These are phyloP conservation scores for Megaleporinus macrocephalus DNA, from an alignment of 2,113 vertebrate genomes.

Conservation along the genomic window DNA sequence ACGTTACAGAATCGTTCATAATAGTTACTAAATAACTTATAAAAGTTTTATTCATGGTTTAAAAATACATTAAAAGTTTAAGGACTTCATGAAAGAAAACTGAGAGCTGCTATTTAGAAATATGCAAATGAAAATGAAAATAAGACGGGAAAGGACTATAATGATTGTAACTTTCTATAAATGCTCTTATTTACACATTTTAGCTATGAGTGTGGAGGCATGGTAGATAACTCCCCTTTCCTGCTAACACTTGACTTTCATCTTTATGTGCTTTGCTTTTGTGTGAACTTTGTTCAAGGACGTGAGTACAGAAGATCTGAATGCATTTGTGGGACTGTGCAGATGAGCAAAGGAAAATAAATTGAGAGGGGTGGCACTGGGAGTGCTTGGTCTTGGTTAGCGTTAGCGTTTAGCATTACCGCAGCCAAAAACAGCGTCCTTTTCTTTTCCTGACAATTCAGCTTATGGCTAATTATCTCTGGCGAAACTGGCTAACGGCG, in stretches of 20 bases:
- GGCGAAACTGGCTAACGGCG: slow-evolving; percentile 22
- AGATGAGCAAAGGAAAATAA: background rate
- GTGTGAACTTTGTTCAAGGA: background rate
- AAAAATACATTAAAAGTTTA: no score
- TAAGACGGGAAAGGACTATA: no score
- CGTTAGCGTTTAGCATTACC: background rate
- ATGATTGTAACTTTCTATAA: no score
- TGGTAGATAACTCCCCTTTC: background rate
- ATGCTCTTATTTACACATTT: background rate
- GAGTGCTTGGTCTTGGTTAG: slow-evolving; percentile 9
- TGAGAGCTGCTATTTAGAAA: no score
- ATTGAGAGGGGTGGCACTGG: background rate
- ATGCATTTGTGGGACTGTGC: background rate
- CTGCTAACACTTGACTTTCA: background rate
- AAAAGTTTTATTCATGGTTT: no score
- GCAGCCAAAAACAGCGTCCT: slow-evolving; percentile 16
- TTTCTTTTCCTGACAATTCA: slow-evolving; percentile 30
- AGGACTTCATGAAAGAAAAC: no score
- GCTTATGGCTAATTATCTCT: slow-evolving; percentile 38
- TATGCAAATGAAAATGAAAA: no score
- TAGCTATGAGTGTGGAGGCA: background rate
- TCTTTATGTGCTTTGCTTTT: background rate
- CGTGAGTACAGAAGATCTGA: background rate
- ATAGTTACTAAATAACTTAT: no score
- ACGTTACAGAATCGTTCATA: no score